Base-by-base conservation (phyloP, 2,113 vertebrate genomes). In the Leiothrix lutea region DNA sequence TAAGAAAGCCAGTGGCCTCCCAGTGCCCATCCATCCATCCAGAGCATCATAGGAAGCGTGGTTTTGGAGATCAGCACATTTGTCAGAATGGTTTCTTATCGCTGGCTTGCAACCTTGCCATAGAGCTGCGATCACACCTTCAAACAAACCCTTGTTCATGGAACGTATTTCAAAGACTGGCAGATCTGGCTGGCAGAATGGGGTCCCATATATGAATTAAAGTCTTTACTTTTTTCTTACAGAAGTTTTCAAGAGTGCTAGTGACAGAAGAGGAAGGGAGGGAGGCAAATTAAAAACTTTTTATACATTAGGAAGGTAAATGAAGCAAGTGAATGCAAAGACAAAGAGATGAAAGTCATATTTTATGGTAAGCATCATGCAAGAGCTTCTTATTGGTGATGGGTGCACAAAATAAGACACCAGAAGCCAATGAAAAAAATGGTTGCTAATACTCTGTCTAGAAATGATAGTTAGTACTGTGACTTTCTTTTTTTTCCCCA, bases 301-400 rank as follows among this genome's bases (percentile, higher is more conserved):
- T 95, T 96, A 94, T 95, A 95, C 90, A 90, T 94, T 97, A 96
- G 92, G 92, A 88, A 94, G 94, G 90, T 96, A 92, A 96, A 96
- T 97, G 94, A 96, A 97, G 86, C 75, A 93, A 90, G 96, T 44
- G 91, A 96, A 97, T 93, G 91, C 94, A 88, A 97, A 97, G 95
- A 94, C 95, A 97, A 95, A 97, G 89, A 97, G 95, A 97, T 97
- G 96, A 97, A 97, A 98, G 96, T 96, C 85, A 92, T 94, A 95
- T 91, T 95, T 97, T 96, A 95, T 97, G 96, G 95, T 97, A 96
- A 96, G 86, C 94, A 95, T 97, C 95, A 92, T 94, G 56, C 83
- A 94, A 88, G 74, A 93, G 86, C 48, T 97, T 95, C 96, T 97
- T 87, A 97, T 96, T 96, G 95, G 95, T 97, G 93, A 96, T 96